Conservation (phyloP, 2,113 vertebrate genomes). For the Anhinga anhinga region DNA sequence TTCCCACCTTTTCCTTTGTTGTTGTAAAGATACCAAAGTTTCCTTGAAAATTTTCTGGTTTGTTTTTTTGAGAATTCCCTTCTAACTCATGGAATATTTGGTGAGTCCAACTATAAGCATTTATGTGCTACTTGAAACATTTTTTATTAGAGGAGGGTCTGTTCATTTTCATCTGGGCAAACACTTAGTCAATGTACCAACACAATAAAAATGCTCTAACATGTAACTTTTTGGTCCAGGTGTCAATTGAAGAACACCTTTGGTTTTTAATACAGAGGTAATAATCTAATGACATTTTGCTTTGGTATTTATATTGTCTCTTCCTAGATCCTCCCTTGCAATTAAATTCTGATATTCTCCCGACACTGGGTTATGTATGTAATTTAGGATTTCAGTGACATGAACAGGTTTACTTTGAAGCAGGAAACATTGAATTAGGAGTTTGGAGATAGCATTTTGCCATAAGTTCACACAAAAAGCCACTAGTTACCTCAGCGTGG, state of each 20-base stretch:
- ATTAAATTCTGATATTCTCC: background rate
- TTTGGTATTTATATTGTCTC: background rate
- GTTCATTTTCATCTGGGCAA: background rate
- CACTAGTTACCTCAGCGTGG: background rate
- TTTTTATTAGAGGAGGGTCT: background rate
- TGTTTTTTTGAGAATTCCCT: background rate
- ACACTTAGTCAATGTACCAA: background rate
- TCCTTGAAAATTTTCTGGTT: background rate
- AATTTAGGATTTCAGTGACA: background rate
- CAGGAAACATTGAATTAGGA: background rate
- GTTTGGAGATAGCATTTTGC: background rate
- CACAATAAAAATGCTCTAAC: background rate
- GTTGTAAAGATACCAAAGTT: background rate
- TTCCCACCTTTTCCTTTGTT: background rate
- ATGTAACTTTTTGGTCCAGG: background rate
- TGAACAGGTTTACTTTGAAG: background rate
- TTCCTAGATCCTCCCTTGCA: background rate
- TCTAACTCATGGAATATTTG: background rate
- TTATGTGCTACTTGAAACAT: background rate
- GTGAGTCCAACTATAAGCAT: background rate
- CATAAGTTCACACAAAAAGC: background rate
- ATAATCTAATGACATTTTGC: background rate
- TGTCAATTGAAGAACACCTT: background rate
- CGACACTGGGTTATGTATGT: too few species aligned
- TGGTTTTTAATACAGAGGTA: background rate